Percentiles rank a stretch among this genome's conserved stretches.
Conservation (phyloP, 2,113 vertebrate genomes). For the Oophaga pumilio region DNA sequence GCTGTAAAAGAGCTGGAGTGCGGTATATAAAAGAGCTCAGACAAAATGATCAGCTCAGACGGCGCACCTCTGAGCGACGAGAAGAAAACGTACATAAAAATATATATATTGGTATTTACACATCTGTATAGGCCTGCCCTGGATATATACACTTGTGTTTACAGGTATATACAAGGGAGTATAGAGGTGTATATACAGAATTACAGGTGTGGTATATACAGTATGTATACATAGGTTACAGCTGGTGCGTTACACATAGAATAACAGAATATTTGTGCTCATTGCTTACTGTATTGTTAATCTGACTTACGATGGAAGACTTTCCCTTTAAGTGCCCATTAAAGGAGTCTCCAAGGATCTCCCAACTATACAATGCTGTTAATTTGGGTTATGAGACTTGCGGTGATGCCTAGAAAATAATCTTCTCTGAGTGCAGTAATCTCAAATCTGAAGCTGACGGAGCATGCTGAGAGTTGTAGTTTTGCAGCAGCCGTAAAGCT, state of each 20-base stretch:
- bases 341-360: no score
- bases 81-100: neutral
- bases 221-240: neutral
- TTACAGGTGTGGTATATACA: neutral
- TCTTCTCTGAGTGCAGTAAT: no score
- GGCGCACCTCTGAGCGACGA: neutral
- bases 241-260: neutral
- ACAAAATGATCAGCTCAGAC: no score
- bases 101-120: slow-evolving; percentile 2
- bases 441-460: neutral
- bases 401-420: no score
- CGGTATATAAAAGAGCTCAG: no score
- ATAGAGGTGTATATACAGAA: neutral
- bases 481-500: accelerated
- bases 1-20: neutral
- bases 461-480: neutral
- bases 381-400: no score
- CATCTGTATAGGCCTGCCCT: neutral
- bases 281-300: neutral
- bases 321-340: no score
- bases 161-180: slow-evolving; percentile 2
- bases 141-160: neutral
- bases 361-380: no score
- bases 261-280: neutral
- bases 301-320: neutral